Evolutionary conservation across 1,140 invertebrate species (phyloP).

Genomic region (Adelges cooleyi): DNA sequence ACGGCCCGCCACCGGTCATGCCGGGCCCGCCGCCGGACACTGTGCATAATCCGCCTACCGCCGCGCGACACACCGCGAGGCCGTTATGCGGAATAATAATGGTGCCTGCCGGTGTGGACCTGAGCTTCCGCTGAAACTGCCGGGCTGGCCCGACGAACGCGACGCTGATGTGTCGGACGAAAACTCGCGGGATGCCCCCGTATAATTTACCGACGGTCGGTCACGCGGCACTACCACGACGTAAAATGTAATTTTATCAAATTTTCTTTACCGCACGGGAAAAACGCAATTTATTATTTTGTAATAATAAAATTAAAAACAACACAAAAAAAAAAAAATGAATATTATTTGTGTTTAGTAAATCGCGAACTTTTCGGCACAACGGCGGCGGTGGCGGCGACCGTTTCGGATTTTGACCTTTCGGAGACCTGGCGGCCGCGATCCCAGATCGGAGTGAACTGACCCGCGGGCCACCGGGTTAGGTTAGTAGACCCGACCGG

Average conservation of each 20-base stretch:
- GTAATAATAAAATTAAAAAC: not conserved
- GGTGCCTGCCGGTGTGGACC: constrained; percentile 28
- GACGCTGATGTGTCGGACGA: not conserved
- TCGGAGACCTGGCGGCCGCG: constrained; percentile 27
- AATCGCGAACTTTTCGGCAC: not conserved
- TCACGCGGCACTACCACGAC: too few species aligned
- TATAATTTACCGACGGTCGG: not conserved
- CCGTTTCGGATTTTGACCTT: constrained; percentile 26
- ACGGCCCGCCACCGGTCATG: constrained; percentile 26
- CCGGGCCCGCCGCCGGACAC: constrained; percentile 29
- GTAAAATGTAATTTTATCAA: too few species aligned
- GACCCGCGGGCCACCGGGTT: constrained; percentile 28
- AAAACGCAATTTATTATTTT: not conserved
- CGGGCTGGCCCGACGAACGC: not conserved
- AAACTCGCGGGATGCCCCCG: not conserved
- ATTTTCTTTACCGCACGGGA: too few species aligned
- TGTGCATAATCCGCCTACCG: constrained; percentile 30
- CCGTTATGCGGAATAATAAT: constrained; percentile 35
- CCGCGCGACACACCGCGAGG: constrained; percentile 33
- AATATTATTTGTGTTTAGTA: not conserved
- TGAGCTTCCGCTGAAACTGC: constrained; percentile 18
- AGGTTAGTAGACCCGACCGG: constrained; percentile 29
- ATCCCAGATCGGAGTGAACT: constrained; percentile 27
- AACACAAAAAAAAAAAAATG: not conserved
- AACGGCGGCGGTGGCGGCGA: not conserved